phyloP scores from a whole-genome alignment of 2,797 vertebrate genomes.

The Synaphobranchus kaupii region DNA sequence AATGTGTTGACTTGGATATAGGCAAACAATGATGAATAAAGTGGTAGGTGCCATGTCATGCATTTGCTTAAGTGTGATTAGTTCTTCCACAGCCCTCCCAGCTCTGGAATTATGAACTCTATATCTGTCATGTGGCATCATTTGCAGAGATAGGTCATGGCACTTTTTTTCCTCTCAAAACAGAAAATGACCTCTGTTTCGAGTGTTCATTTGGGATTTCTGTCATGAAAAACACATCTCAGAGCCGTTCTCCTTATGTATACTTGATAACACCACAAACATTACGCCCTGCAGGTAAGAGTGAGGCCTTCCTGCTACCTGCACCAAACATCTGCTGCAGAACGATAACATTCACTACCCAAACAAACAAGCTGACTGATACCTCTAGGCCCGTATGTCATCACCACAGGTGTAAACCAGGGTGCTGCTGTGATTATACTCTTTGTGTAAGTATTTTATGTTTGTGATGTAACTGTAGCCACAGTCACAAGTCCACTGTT shows the following conservation, averaged over 20 bases:
- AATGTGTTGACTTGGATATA: background rate
- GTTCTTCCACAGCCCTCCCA: background rate
- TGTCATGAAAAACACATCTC: background rate
- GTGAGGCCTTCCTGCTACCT: background rate
- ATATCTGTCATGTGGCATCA: background rate
- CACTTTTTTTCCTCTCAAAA: background rate
- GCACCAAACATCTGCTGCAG: background rate
- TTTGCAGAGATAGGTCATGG: slow-evolving; percentile 11
- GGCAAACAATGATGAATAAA: background rate
- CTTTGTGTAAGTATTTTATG: slow-evolving; percentile 9
- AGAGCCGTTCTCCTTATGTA: slow-evolving; percentile 7
- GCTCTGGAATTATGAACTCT: background rate
- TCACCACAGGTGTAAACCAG: background rate
- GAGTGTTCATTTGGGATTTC: background rate
- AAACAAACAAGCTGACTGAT: slow-evolving; percentile 20
- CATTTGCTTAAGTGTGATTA: background rate
- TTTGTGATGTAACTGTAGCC: background rate
- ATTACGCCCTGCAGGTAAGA: background rate
- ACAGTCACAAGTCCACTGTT: slow-evolving; percentile 2
- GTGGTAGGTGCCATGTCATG: background rate
- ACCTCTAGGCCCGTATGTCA: background rate
- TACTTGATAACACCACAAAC: slow-evolving; percentile 2
- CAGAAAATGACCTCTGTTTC: background rate
- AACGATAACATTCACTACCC: background rate
- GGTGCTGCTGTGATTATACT: slow-evolving; percentile 2